A percentile compares a stretch with the other conserved stretches of the same genome.
Evolutionary conservation across 2,113 vertebrate genomes (phyloP).

Genomic region (Psettodes erumei): DNA sequence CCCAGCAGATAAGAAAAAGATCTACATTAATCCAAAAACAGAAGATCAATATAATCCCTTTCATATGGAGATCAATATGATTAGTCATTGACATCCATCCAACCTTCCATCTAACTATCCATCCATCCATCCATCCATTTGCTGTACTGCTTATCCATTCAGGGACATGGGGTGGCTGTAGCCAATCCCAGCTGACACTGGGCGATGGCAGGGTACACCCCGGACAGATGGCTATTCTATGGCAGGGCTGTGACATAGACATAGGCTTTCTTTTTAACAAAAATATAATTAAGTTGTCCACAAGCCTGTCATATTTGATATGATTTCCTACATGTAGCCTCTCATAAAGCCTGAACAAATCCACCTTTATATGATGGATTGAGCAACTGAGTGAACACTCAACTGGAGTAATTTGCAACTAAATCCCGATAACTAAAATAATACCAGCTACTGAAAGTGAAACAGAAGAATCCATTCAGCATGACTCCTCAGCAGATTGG

Average conservation of each 20-base stretch:
- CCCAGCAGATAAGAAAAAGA: conserved; percentile 21
- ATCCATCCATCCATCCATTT: too few relatives aligned
- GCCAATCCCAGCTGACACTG: too few relatives aligned
- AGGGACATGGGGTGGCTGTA: too few relatives aligned
- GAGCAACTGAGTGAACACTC: background rate
- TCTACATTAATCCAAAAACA: background rate
- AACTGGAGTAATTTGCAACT: background rate
- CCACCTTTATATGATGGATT: background rate
- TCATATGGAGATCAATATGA: background rate
- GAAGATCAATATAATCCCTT: background rate
- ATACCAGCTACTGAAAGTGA: conserved; percentile 1
- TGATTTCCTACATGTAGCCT: background rate
- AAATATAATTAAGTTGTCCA: background rate
- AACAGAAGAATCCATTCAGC: background rate
- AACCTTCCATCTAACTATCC: too few relatives aligned
- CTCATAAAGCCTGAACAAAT: background rate
- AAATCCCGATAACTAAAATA: conserved; percentile 32
- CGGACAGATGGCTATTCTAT: too few relatives aligned
- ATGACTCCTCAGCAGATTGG: background rate
- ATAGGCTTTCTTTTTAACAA: background rate
- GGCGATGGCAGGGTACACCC: too few relatives aligned
- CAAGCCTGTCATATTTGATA: background rate
- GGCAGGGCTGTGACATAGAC: too few relatives aligned
- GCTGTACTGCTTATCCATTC: too few relatives aligned
- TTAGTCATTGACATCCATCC: too few relatives aligned